Base-by-base conservation (phyloP, 2,888 invertebrate genomes). In the Melinaea marsaeus region DNA sequence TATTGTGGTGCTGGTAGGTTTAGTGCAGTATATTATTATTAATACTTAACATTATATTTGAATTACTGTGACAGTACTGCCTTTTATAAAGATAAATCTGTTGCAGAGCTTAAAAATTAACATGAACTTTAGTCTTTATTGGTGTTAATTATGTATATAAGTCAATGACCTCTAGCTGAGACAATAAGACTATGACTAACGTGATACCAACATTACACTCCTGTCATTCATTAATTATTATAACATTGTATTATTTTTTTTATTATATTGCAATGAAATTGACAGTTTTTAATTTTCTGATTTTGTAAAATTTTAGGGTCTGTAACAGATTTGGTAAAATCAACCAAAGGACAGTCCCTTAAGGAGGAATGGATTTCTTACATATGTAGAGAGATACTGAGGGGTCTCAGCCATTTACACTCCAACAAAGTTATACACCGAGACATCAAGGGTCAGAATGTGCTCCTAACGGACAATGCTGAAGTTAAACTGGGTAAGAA, bases 331-430 rank as follows among this genome's bases (percentile, higher is more conserved):
- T 93, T 99, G 83, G 99, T 99, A 61, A 99, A 99, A 92, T 98
- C 98, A 70, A 99, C 99, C 70, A 99, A 99, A 91, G 99, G 99
- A 61, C 98, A 98, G 85, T 97, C 97, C 71, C 92, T 99, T 75
- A 99, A 99, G 90, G 99, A 99, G 91, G 99, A 99, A 91, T 99
- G 99, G 99, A 99, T 99, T 84, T 99, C 99, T 63, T 99, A 99
- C 86, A 98, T 99, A 75, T 99, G 98, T 84, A 93, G 99, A 85
- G 97, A 99, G 94, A 97, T 97, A 73, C 92, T 98, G 70, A 93
- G 99, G 81, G 99, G 99, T 74, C 94, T 99, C 68, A 97, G 97
- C 82, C 99, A 99, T 92, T 94, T 99, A 82, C 99, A 99, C 92
- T 95, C 96, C 79, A 99, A 98, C 91, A 99, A 99, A 93, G 99